These are phyloP conservation scores for Mythimna vitellina DNA, from an alignment of 2,888 invertebrate species.

Conservation along the genomic window DNA sequence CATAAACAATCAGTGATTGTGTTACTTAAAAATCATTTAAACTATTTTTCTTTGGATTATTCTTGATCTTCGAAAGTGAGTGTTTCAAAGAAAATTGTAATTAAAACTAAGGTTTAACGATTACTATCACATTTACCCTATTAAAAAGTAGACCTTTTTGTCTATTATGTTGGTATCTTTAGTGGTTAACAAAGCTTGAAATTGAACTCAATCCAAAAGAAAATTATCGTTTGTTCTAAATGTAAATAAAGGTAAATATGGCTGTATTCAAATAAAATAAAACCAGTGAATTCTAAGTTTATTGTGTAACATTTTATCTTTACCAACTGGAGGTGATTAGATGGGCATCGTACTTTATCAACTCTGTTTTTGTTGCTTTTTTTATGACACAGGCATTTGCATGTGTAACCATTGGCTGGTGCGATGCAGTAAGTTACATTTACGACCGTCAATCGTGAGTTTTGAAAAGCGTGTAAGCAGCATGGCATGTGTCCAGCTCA, in stretches of 20 bases:
- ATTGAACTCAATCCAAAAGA: neutral
- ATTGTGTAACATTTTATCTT: constrained; percentile 44
- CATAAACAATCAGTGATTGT: neutral
- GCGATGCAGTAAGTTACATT: constrained; percentile 44
- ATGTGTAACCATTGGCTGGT: constrained; percentile 43
- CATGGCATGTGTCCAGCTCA: constrained; percentile 58
- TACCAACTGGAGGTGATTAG: constrained; percentile 55
- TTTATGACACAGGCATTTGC: constrained; percentile 56
- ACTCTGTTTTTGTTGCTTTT: constrained; percentile 56
- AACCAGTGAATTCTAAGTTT: constrained; percentile 18
- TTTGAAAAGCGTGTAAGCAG: constrained; percentile 63
- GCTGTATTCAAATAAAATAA: constrained; percentile 17
- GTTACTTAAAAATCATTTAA: neutral
- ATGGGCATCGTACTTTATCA: constrained; percentile 56
- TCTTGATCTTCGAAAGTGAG: neutral
- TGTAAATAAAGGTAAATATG: constrained; percentile 3
- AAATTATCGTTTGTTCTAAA: neutral
- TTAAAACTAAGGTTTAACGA: neutral
- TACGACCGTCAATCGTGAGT: constrained; percentile 48
- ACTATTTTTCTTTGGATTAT: neutral
- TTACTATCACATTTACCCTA: constrained; percentile 33
- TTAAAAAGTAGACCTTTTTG: neutral
- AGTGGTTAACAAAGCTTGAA: neutral
- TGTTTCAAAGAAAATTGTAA: neutral
- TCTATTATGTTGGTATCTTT: constrained; percentile 39